phyloP scores from a whole-genome alignment of 2,888 invertebrate species.

The Meandrusa payeni region DNA sequence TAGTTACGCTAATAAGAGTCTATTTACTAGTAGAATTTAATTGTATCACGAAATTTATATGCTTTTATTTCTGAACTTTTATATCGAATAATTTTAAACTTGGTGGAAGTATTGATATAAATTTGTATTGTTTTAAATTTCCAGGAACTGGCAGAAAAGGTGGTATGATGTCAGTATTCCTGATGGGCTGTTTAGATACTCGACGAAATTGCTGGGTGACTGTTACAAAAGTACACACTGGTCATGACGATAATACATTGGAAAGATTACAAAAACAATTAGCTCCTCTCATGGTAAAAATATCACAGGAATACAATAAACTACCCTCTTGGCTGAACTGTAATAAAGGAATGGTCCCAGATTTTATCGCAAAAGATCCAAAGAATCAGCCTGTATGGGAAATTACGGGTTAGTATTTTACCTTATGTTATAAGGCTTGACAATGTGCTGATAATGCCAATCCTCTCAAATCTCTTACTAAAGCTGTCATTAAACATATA shows the following conservation, averaged over 20 bases:
- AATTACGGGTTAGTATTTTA: slow-evolving; percentile 84
- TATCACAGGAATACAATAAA: slow-evolving; percentile 85
- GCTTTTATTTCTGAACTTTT: too few species aligned
- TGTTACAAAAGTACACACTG: slow-evolving; percentile 94
- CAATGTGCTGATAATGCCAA: too few species aligned
- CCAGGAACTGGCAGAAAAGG: slow-evolving; percentile 91
- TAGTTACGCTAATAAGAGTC: too few species aligned
- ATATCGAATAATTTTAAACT: too few species aligned
- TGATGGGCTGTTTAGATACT: slow-evolving; percentile 94
- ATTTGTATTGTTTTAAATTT: too few species aligned
- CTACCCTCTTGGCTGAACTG: slow-evolving; percentile 92
- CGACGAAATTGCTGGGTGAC: slow-evolving; percentile 87
- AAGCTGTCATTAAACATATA: too few species aligned
- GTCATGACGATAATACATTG: slow-evolving; percentile 93
- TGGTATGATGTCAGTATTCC: slow-evolving; percentile 95
- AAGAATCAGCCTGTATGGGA: slow-evolving; percentile 96
- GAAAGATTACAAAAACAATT: slow-evolving; percentile 85
- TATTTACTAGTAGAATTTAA: too few species aligned
- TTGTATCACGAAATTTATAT: too few species aligned
- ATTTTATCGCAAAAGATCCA: slow-evolving; percentile 92
- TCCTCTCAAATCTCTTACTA: too few species aligned
- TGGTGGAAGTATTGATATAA: too few species aligned
- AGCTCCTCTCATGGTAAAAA: slow-evolving; percentile 86
- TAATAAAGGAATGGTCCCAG: slow-evolving; percentile 92
- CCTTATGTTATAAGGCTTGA: too few species aligned